Evolutionary conservation across 2,113 vertebrate species (phyloP), one percentile per base, ranked within the genome.

Genomic region (Chaetura pelagica): DNA sequence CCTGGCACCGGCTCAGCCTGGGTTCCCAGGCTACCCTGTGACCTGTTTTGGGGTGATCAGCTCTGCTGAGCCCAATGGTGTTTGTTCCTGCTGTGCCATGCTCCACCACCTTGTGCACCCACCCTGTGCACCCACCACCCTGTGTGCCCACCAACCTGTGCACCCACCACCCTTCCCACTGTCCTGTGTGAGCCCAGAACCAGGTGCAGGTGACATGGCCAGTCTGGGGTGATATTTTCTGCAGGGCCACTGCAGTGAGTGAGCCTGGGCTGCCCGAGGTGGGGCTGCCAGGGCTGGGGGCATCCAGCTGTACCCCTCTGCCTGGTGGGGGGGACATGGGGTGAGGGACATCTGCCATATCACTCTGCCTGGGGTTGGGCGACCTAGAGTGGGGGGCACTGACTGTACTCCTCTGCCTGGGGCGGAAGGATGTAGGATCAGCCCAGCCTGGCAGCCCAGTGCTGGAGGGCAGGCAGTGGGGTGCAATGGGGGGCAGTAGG

Each of bases 231-330:
- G 26, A 54, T 15, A 23, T 49, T 81, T 87, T 48, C 51, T 3
- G 0, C 20, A 42, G 44, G 5, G 68, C 20, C 15, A 26, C 32
- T 44, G 73, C 8, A 51, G 46, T 7, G 4, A 77, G 8, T 0
- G 2, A 92, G 59, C 24, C 49, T 7, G 2, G 17, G 42, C 35
- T 57, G 40, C 22, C 44, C 0, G 1, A 40, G 42, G 24, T 30
- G 48, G 55, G 38, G 64, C 22, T 72, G 38, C 29, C 27, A 21
- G 69, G 87, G 26, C 20, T 35, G 54, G 55, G 44, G 59, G 2
- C 26, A 66, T 19, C 16, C 38, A 38, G 40, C 20, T 24, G 6
- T 57, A 32, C 34, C 14, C 22, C n/a, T 73, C 49, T 78, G 84
- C 32, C 32, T 40, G 5, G 12, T 21, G 15, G 24, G 8, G 40